Conservation (phyloP, 1,140 invertebrate species). For the Nasonia longicornis region DNA sequence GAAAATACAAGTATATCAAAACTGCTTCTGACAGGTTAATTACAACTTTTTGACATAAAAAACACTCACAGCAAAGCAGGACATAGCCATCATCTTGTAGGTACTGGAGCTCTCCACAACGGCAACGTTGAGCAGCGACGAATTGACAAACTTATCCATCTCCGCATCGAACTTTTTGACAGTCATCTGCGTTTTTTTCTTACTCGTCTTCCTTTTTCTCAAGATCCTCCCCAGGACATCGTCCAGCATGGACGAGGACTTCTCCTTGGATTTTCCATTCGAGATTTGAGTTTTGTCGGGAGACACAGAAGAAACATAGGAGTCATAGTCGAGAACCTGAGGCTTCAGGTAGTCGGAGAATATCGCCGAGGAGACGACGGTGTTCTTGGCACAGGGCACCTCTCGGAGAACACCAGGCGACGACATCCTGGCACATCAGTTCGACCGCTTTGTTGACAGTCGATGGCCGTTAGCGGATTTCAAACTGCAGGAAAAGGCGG, state of each 20-base stretch:
- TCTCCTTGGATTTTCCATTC: not conserved
- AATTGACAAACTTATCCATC: not conserved
- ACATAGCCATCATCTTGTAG: constrained; percentile 59
- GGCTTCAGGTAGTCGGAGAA: no score
- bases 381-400: not conserved
- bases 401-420: constrained; percentile 21
- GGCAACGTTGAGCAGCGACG: not conserved
- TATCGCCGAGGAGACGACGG: not conserved
- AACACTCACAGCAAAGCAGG: constrained; percentile 56
- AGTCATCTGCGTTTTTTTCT: not conserved
- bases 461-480: not conserved
- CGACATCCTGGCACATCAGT: not conserved
- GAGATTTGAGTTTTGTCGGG: no score
- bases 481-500: not conserved
- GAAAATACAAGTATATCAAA: not conserved
- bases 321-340: not conserved
- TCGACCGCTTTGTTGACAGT: not conserved
- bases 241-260: not conserved
- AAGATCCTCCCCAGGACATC: not conserved
- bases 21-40: no score
- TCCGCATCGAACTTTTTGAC: not conserved
- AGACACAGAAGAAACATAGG: not conserved
- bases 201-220: not conserved
- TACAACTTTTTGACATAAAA: not conserved
- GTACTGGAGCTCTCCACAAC: constrained; percentile 56